These are phyloP conservation scores for Cyprinodon brontotheroides DNA, from an alignment of 2,113 vertebrate genomes.

Conservation along the genomic window DNA sequence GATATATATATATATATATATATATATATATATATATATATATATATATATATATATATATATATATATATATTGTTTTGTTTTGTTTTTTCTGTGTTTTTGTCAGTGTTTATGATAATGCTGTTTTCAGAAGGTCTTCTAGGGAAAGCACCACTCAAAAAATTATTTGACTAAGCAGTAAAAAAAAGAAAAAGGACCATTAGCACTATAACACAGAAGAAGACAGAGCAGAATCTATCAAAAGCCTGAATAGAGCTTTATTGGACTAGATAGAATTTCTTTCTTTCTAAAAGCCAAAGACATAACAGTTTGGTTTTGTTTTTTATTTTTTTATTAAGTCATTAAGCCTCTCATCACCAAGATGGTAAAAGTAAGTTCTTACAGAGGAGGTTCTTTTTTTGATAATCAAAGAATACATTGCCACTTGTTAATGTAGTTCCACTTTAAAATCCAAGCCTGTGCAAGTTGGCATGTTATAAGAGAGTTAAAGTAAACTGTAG, in stretches of 20 bases:
- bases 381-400: slow-evolving; percentile 27
- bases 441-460: slow-evolving; percentile 35
- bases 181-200: not conserved
- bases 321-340: slow-evolving; percentile 19
- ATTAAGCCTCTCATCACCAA: slow-evolving; percentile 36
- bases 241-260: not conserved
- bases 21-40: too few species aligned
- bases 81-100: too few species aligned
- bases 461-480: slow-evolving; percentile 18
- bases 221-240: not conserved
- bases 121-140: too few species aligned
- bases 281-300: slow-evolving; percentile 5
- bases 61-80: too few species aligned
- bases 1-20: too few species aligned
- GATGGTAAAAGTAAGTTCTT: slow-evolving; percentile 55
- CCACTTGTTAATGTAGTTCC: slow-evolving; percentile 35
- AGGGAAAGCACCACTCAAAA: too few species aligned
- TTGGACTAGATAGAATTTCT: not conserved
- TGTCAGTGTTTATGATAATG: too few species aligned
- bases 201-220: not conserved
- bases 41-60: too few species aligned
- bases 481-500: slow-evolving; percentile 61
- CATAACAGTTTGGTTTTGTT: slow-evolving; percentile 23
- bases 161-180: not conserved
- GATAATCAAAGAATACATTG: slow-evolving; percentile 60